Conservation (phyloP, 1,140 invertebrate genomes). For the Carposina sasakii region DNA sequence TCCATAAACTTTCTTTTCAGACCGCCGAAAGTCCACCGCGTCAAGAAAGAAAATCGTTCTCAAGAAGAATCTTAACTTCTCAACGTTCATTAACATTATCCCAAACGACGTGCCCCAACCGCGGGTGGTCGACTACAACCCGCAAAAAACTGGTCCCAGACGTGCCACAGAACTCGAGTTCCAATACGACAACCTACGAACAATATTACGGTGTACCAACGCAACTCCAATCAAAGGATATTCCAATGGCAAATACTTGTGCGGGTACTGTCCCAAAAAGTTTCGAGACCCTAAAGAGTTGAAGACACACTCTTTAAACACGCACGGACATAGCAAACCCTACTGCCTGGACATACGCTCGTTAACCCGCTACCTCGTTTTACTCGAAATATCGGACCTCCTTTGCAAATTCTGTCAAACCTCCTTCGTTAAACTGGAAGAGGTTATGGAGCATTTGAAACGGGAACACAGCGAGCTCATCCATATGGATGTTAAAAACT, state of each 20-base stretch:
- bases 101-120: too few species aligned
- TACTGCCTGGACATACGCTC: conserved; percentile 32
- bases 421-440: conserved; percentile 16
- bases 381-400: conserved; percentile 21
- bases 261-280: conserved; percentile 39
- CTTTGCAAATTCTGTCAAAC: conserved; percentile 26
- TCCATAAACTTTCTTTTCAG: conserved; percentile 9
- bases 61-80: conserved; percentile 16
- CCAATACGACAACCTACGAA: conserved; percentile 41
- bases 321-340: conserved; percentile 24
- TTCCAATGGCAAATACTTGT: conserved; percentile 37
- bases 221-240: conserved; percentile 44
- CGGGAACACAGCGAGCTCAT: conserved; percentile 18
- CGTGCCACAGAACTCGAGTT: conserved; percentile 28
- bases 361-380: conserved; percentile 20
- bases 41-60: neutral
- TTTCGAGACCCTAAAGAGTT: conserved; percentile 38
- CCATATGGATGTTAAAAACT: conserved; percentile 28
- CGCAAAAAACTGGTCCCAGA: conserved; percentile 5
- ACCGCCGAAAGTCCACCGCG: neutral
- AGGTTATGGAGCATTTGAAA: conserved; percentile 21
- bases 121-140: conserved; percentile 12
- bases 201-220: conserved; percentile 46
- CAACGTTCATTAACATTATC: conserved; percentile 18
- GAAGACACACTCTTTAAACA: conserved; percentile 42